These are phyloP conservation scores for Tenthredo amoena DNA, from an alignment of 2,888 invertebrate genomes.

Conservation along the genomic window DNA sequence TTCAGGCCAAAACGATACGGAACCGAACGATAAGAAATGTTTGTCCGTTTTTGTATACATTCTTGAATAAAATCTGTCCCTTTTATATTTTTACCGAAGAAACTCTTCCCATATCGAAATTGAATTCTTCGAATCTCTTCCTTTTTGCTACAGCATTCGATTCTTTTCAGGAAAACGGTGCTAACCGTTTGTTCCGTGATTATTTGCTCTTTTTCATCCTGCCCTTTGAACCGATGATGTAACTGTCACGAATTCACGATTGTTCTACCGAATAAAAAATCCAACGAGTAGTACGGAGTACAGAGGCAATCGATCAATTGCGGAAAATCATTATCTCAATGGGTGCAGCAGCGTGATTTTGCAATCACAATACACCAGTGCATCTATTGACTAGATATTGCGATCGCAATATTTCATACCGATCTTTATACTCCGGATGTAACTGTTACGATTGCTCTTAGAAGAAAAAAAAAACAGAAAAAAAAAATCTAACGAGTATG, in stretches of 20 bases:
- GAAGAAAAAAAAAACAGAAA: neutral
- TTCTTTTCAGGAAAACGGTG: neutral
- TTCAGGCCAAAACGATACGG: neutral
- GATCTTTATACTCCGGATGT: neutral
- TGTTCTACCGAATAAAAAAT: neutral
- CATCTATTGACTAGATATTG: neutral
- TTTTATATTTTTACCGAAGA: neutral
- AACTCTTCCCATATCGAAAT: neutral
- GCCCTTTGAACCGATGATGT: neutral
- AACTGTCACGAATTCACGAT: neutral
- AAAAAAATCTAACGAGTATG: neutral
- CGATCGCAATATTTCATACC: neutral
- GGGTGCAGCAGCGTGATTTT: neutral
- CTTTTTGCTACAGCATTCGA: neutral
- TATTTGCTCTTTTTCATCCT: neutral
- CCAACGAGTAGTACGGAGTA: neutral
- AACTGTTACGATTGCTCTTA: neutral
- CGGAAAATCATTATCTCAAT: neutral
- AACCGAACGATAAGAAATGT: neutral
- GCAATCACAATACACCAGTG: neutral
- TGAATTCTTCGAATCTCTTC: neutral
- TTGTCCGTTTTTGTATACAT: neutral
- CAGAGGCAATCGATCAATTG: neutral
- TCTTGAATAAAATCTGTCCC: neutral
- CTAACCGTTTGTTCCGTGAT: neutral